Evolutionary conservation across 2,888 invertebrate species (phyloP).

Genomic region (Bimastos eiseni): DNA sequence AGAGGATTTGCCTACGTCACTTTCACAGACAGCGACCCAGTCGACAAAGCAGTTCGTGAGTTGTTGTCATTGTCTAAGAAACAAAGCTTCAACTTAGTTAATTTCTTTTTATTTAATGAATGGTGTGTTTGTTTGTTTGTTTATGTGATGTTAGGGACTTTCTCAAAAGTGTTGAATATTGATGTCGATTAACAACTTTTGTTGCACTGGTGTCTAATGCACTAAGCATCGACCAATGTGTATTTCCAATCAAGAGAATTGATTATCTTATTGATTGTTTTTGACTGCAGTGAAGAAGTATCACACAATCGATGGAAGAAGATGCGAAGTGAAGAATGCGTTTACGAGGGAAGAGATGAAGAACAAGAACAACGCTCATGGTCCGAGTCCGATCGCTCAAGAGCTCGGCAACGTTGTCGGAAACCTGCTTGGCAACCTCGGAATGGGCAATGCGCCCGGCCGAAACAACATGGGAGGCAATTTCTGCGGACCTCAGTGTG

Average conservation of each 20-base stretch:
- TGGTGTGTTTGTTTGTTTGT: neutral
- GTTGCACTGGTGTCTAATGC: too few species aligned
- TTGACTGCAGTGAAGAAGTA: constrained; percentile 35
- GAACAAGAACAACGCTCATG: neutral
- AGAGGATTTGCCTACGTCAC: constrained; percentile 77
- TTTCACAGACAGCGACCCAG: constrained; percentile 92
- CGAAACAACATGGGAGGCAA: constrained; percentile 18
- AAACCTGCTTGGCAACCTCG: constrained; percentile 4
- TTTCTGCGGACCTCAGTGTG: constrained; percentile 14
- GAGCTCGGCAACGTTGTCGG: neutral
- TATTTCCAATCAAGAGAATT: neutral
- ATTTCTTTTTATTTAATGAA: neutral
- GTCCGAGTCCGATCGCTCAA: neutral
- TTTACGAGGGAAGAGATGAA: constrained; percentile 56
- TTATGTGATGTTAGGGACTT: neutral
- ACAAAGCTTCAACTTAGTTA: neutral
- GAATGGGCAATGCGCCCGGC: neutral
- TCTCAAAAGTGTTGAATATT: too few species aligned
- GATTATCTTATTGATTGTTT: neutral
- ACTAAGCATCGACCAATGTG: too few species aligned
- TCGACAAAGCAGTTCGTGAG: constrained; percentile 74
- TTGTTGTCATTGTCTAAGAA: neutral
- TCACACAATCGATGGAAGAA: constrained; percentile 73
- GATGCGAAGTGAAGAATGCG: constrained; percentile 89
- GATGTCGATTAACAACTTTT: too few species aligned